phyloP scores from a whole-genome alignment of 2,797 vertebrate genomes.

The Vespertilio murinus region DNA sequence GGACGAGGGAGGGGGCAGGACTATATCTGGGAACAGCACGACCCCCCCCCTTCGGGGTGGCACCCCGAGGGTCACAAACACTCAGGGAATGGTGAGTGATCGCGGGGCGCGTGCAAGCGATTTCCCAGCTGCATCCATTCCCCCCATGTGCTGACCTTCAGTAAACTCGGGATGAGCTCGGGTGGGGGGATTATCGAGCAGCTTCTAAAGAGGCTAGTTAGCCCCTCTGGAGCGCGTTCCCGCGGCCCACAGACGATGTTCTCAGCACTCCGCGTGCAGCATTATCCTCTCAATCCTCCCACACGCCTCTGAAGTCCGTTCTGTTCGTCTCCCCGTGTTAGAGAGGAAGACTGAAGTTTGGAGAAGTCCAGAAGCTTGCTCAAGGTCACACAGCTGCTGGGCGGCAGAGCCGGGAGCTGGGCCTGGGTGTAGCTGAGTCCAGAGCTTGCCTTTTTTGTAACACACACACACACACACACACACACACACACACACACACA shows the following conservation, averaged over 20 bases:
- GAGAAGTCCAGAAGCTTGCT: background rate
- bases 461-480: too few species aligned
- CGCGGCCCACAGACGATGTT: rapidly evolving
- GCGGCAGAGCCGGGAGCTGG: background rate
- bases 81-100: background rate
- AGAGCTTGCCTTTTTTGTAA: background rate
- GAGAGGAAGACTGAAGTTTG: background rate
- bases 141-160: conserved; percentile 6
- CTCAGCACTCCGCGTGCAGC: rapidly evolving
- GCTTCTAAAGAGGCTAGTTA: conserved; percentile 1
- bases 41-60: background rate
- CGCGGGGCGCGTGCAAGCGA: rapidly evolving
- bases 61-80: background rate
- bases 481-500: too few species aligned
- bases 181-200: background rate
- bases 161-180: conserved; percentile 29
- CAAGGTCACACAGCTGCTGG: background rate
- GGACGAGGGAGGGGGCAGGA: background rate
- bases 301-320: background rate
- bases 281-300: background rate
- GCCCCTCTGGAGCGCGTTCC: background rate
- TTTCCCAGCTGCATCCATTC: background rate
- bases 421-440: background rate
- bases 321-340: background rate
- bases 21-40: background rate